These are phyloP conservation scores for Bradysia coprophila DNA, from an alignment of 1,140 invertebrate species.

Conservation along the genomic window DNA sequence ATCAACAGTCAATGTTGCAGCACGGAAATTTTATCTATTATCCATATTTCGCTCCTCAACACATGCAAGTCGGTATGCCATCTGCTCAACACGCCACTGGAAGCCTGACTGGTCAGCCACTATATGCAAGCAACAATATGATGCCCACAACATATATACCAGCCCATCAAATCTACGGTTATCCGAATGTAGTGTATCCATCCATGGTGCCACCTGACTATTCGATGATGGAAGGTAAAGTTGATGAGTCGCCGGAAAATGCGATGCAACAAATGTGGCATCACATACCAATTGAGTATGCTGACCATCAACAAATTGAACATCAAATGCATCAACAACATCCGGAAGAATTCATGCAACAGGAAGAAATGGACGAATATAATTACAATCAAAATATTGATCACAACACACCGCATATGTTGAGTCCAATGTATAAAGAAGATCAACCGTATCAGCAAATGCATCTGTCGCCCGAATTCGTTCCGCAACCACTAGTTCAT, in stretches of 20 bases:
- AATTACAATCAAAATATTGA: background rate
- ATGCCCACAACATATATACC: constrained; percentile 1
- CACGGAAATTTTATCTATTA: background rate
- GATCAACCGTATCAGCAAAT: background rate
- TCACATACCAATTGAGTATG: background rate
- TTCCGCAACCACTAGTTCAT: background rate
- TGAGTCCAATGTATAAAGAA: background rate
- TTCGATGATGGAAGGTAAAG: background rate
- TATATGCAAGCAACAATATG: no score
- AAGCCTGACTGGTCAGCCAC: constrained; percentile 2
- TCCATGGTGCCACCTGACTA: background rate
- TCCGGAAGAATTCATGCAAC: background rate
- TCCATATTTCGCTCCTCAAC: background rate
- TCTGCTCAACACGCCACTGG: constrained; percentile 9
- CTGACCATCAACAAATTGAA: background rate
- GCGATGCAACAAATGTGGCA: background rate
- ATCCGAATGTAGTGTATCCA: background rate
- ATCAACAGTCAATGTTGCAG: constrained; percentile 9
- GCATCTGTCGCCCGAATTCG: background rate
- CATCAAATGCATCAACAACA: background rate
- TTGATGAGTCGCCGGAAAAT: background rate
- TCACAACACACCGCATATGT: background rate
- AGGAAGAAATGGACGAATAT: background rate
- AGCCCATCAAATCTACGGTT: background rate
- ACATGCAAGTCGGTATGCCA: background rate